Evolutionary conservation across 2,888 invertebrate genomes (phyloP).

Genomic region (Macrophya alboannulata): DNA sequence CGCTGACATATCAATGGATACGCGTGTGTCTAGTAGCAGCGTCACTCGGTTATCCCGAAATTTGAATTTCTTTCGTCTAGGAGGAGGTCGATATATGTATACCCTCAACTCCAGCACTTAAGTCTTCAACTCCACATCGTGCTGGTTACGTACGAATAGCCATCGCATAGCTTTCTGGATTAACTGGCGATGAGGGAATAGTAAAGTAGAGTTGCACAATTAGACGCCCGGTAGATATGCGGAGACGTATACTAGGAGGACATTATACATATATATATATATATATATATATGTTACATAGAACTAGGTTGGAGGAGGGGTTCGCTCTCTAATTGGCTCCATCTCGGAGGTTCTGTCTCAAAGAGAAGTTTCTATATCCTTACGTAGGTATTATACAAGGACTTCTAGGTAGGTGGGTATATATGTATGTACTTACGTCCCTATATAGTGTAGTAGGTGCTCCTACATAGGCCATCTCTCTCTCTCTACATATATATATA

Average conservation of each 20-base stretch:
- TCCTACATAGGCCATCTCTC: background rate
- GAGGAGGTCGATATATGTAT: no score
- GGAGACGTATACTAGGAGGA: background rate
- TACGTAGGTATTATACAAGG: constrained; percentile 9
- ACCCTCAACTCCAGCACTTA: background rate
- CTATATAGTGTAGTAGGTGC: background rate
- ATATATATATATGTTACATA: background rate
- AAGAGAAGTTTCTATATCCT: constrained; percentile 61
- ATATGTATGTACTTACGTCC: background rate
- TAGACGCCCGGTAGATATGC: background rate
- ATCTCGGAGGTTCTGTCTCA: constrained; percentile 68
- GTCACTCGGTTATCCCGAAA: background rate
- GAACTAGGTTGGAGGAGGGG: constrained; percentile 63
- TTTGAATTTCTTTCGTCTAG: background rate
- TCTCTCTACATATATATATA: background rate
- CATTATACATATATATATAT: no score
- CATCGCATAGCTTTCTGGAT: background rate
- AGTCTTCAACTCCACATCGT: background rate
- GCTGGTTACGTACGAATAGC: background rate
- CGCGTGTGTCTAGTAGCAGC: background rate
- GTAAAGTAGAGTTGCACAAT: constrained; percentile 2
- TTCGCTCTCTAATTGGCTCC: constrained; percentile 74
- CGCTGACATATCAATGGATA: background rate
- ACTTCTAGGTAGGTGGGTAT: background rate
- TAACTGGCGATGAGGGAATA: background rate